Base-by-base conservation (phyloP, 2,113 vertebrate species). In the Pseudolaguvia tuberculata region DNA sequence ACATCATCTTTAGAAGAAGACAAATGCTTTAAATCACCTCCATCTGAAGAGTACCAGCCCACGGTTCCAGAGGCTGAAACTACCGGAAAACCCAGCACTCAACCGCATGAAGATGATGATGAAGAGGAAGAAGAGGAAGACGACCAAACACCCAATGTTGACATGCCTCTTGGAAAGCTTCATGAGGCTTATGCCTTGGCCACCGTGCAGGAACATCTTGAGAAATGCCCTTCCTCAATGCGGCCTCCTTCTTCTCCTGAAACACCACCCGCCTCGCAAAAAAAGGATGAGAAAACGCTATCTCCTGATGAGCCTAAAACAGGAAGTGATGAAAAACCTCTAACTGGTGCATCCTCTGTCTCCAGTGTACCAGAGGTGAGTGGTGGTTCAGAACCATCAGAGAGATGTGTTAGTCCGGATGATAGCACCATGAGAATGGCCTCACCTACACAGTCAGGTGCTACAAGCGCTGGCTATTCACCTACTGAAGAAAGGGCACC, bases 1-100 rank as follows among this genome's bases (percentile, higher is more conserved):
- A 98, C 97, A 1, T 99, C 96, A 71, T 98, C 96, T 17, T 83
- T 99, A 73, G 97, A 99, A 84, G 97, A 99, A 78, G 96, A 99
- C 85, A 98, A 97, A 75, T 95, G 90, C 83, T 99, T 99, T 73
- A 98, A 98, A 82, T 97, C 95, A 77, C 96, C 96, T 48, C 95
- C 95, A 12, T 92, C 91, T 55, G 96, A 99, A 80, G 96, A 98
- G 29, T 93, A 92, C 82, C 92, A 94, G 61, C 88, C 90, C 0
- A 83, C 91, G 25, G 83, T 89, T 20, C 72, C 84, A n/a, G 93
- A 94, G 79, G 85, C 87, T 29, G 91, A 95, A 56, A 84, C 85
- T 39, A 91, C 85, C 48, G 81, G 80, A 55, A 86, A 89, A 77
- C 21, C 77, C 12, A 78, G 80, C 18, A 85, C 87, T 80, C 89